phyloP scores from a whole-genome alignment of 1,140 invertebrate genomes.

The Tetramorium parvispinum region DNA sequence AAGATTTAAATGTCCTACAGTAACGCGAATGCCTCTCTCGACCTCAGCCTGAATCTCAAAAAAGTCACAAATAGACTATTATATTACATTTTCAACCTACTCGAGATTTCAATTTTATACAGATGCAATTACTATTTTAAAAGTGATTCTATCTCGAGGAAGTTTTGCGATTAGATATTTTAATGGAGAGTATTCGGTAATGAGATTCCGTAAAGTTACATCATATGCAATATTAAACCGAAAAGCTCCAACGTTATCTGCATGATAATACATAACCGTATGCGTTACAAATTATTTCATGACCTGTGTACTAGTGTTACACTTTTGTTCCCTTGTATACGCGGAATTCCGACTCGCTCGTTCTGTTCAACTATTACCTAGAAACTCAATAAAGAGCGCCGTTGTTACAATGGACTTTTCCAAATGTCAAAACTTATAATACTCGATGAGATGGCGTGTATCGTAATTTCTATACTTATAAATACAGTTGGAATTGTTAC shows the following conservation, averaged over 20 bases:
- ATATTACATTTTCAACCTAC: slow-evolving; percentile 15
- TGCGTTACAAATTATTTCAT: slow-evolving; percentile 29
- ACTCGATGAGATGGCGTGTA: not conserved
- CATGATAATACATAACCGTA: not conserved
- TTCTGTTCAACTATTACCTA: not conserved
- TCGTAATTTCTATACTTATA: not conserved
- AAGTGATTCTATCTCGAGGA: not conserved
- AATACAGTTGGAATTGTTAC: not conserved
- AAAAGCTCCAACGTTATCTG: slow-evolving; percentile 7
- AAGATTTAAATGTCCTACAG: not conserved
- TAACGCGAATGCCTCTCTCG: not conserved
- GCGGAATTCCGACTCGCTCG: not conserved
- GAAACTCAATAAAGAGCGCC: not conserved
- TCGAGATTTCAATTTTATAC: slow-evolving; percentile 44
- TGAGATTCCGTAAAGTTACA: not conserved
- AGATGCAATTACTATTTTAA: not conserved
- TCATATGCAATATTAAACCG: not conserved
- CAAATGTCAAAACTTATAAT: slow-evolving; percentile 1
- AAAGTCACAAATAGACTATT: slow-evolving; percentile 25
- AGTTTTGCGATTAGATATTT: not conserved
- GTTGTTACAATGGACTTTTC: not conserved
- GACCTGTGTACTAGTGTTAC: not conserved
- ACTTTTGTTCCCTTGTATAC: not conserved
- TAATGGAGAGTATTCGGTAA: not conserved
- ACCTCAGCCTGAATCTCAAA: slow-evolving; percentile 5